A percentile compares a stretch with the other conserved stretches of the same genome.
These are phyloP conservation scores for Tetrax tetrax DNA, from an alignment of 2,113 vertebrate species.

Conservation along the genomic window DNA sequence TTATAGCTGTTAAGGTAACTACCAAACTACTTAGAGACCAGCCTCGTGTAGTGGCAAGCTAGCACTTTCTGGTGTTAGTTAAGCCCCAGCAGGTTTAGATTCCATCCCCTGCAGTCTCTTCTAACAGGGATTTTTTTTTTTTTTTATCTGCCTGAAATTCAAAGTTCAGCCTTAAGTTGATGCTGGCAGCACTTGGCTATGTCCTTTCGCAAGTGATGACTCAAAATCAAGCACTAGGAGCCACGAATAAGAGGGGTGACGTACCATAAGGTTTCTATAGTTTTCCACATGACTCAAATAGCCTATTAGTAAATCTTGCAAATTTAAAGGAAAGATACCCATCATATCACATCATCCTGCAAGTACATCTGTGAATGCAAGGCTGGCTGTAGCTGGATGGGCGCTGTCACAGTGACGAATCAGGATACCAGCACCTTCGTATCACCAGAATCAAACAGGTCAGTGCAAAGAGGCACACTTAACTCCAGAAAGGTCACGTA, in stretches of 20 bases:
- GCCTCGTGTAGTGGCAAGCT: not conserved
- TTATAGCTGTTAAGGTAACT: slow-evolving; percentile 62
- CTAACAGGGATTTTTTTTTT: not conserved
- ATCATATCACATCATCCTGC: not conserved
- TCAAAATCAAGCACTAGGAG: not conserved
- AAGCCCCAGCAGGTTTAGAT: slow-evolving; percentile 60
- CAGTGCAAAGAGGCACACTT: not conserved
- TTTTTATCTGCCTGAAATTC: slow-evolving; percentile 34
- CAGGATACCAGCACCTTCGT: fast-evolving
- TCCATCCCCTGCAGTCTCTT: slow-evolving; percentile 36
- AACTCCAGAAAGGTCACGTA: not conserved
- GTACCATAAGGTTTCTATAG: not conserved
- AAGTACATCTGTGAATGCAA: not conserved
- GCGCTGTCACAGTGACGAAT: not conserved
- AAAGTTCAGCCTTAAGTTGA: not conserved
- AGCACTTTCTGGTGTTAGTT: slow-evolving; percentile 40
- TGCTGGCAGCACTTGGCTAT: not conserved
- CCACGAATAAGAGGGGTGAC: not conserved
- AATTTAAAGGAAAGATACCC: not conserved
- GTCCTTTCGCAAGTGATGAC: not conserved
- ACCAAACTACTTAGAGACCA: slow-evolving; percentile 18
- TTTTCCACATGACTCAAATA: not conserved
- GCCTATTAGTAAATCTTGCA: not conserved
- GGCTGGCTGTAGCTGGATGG: not conserved
- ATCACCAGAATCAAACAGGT: not conserved